A percentile compares a stretch with the other conserved stretches of the same genome.
Evolutionary conservation across 2,113 vertebrate genomes (phyloP).

Genomic region (Chamaea fasciata): DNA sequence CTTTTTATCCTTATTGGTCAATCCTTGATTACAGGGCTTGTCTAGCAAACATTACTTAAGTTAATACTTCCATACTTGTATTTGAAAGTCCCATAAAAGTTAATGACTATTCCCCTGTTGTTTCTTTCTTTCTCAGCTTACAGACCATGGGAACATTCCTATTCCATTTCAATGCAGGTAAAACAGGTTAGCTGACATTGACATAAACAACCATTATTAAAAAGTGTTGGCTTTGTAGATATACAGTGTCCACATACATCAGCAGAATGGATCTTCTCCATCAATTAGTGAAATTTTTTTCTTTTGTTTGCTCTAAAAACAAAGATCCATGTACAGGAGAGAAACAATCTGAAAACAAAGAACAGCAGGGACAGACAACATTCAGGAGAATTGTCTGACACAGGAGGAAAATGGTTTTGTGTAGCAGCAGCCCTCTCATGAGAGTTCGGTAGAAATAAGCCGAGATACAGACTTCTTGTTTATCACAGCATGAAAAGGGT

Average conservation of each 20-base stretch:
- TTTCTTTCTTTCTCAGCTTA: not conserved
- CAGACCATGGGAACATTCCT: not conserved
- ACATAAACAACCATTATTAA: not conserved
- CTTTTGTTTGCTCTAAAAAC: not conserved
- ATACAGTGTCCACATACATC: not conserved
- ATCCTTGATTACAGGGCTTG: not conserved
- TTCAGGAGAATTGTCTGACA: not conserved
- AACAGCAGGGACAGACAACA: not conserved
- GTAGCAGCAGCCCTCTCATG: not conserved
- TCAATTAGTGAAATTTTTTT: not conserved
- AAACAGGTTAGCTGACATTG: not conserved
- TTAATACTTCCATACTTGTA: not conserved
- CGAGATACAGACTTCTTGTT: not conserved
- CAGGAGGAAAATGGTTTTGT: not conserved
- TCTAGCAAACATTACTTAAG: not conserved
- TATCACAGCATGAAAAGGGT: not conserved
- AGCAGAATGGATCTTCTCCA: not conserved
- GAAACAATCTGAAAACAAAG: not conserved
- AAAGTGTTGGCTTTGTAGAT: not conserved
- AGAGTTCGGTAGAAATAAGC: not conserved
- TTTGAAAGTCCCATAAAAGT: not conserved
- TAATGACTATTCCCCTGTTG: not conserved
- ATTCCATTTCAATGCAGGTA: not conserved
- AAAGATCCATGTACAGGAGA: not conserved
- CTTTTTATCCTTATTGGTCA: not conserved